Conservation (phyloP, 1,140 invertebrate species). For the Drosophila equinoxialis region DNA sequence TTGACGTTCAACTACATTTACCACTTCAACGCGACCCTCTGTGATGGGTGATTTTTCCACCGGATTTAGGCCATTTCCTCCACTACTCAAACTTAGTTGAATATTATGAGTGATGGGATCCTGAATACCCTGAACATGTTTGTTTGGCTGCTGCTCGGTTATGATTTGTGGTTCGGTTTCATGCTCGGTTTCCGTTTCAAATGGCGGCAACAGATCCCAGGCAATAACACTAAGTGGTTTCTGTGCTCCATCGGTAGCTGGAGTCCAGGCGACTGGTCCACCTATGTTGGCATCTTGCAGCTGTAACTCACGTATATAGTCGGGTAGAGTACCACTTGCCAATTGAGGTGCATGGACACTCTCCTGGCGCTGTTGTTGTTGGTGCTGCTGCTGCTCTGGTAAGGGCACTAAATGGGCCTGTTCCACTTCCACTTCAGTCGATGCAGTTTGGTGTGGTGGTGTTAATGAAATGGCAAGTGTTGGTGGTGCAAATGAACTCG, state of each 20-base stretch:
- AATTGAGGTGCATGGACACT: conserved; percentile 35
- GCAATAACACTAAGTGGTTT: conserved; percentile 68
- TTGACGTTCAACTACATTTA: background rate
- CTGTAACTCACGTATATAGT: conserved; percentile 68
- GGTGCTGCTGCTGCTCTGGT: conserved; percentile 16
- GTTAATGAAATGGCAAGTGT: conserved; percentile 71
- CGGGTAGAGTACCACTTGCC: conserved; percentile 44
- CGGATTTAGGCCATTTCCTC: conserved; percentile 43
- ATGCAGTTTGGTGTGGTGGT: conserved; percentile 60
- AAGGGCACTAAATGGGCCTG: conserved; percentile 62
- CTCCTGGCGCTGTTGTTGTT: conserved; percentile 14
- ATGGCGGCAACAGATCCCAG: conserved; percentile 75
- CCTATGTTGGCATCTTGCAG: conserved; percentile 67
- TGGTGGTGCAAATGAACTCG: conserved; percentile 54
- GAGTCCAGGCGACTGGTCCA: conserved; percentile 69
- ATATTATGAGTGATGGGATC: conserved; percentile 66
- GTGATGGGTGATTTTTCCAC: conserved; percentile 20
- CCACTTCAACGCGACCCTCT: conserved; percentile 38
- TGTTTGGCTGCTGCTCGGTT: conserved; percentile 51
- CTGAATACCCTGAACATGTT: conserved; percentile 50
- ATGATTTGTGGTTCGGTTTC: conserved; percentile 55
- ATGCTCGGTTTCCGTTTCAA: background rate
- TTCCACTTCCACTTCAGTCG: conserved; percentile 67
- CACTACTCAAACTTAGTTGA: conserved; percentile 58
- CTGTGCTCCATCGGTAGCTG: conserved; percentile 45